Conservation (phyloP, 2,113 vertebrate genomes). For the Fukomys damarensis region DNA sequence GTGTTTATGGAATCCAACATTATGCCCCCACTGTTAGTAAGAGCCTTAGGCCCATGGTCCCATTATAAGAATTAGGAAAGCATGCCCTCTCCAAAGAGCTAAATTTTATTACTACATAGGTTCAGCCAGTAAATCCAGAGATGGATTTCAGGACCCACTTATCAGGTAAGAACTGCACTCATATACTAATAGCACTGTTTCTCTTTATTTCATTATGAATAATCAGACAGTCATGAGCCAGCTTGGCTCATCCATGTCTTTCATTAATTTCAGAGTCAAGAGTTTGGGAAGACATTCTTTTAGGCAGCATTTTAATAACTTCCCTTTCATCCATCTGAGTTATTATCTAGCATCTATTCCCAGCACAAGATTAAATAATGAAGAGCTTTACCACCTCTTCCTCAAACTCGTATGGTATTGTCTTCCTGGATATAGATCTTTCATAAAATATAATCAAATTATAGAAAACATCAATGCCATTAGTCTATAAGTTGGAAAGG, state of each 20-base stretch:
- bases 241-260: neutral
- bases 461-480: neutral
- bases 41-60: neutral
- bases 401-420: neutral
- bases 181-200: fast-evolving
- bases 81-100: neutral
- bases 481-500: neutral
- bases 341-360: neutral
- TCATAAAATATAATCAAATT: slow-evolving; percentile 15
- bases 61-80: neutral
- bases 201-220: neutral
- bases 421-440: neutral
- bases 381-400: neutral
- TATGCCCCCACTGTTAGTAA: too few species aligned
- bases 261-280: neutral
- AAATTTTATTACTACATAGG: neutral
- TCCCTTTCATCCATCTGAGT: neutral
- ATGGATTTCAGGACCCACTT: neutral
- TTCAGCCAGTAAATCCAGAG: neutral
- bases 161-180: neutral
- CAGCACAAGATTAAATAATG: slow-evolving; percentile 28
- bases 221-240: neutral
- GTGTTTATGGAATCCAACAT: too few species aligned
- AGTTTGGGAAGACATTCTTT: neutral
- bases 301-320: slow-evolving; percentile 6